Evolutionary conservation across 2,797 vertebrate species (phyloP).

Genomic region (Propithecus deckenii): DNA sequence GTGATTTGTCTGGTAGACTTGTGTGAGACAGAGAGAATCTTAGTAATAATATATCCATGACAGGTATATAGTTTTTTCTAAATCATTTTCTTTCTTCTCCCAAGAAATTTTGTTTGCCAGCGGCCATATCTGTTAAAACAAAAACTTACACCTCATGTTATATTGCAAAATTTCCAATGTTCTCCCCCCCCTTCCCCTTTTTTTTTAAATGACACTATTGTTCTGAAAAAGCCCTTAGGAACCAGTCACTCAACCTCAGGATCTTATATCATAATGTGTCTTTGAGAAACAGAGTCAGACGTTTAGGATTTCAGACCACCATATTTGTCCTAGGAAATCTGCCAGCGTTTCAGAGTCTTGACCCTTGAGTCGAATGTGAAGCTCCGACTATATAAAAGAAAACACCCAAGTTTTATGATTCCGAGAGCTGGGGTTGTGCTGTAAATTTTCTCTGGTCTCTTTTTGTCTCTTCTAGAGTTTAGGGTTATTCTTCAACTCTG

Average conservation of each 20-base stretch:
- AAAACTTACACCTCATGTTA: background rate
- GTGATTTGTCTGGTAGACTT: constrained; percentile 71
- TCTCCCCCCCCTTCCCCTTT: too few relatives aligned
- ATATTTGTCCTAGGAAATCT: constrained; percentile 54
- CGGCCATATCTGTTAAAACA: constrained; percentile 59
- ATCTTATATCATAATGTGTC: background rate
- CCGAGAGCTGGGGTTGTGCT: background rate
- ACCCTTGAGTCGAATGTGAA: constrained; percentile 56
- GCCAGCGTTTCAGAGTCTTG: constrained; percentile 55
- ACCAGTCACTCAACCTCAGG: background rate
- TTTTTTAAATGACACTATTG: background rate
- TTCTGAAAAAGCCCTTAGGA: constrained; percentile 70
- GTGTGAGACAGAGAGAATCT: constrained; percentile 13
- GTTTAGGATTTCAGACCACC: constrained; percentile 61
- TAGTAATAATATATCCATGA: constrained; percentile 38
- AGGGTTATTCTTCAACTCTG: background rate
- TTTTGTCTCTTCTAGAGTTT: constrained; percentile 36
- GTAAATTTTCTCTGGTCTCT: constrained; percentile 17
- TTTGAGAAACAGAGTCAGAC: constrained; percentile 48
- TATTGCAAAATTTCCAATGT: constrained; percentile 16
- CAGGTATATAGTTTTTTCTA: constrained; percentile 60
- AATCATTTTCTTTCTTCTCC: constrained; percentile 72
- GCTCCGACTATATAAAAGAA: constrained; percentile 52
- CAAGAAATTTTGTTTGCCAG: constrained; percentile 71
- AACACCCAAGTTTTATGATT: constrained; percentile 39